Base-by-base conservation (phyloP, 2,797 vertebrate genomes). In the Pangasius djambal region DNA sequence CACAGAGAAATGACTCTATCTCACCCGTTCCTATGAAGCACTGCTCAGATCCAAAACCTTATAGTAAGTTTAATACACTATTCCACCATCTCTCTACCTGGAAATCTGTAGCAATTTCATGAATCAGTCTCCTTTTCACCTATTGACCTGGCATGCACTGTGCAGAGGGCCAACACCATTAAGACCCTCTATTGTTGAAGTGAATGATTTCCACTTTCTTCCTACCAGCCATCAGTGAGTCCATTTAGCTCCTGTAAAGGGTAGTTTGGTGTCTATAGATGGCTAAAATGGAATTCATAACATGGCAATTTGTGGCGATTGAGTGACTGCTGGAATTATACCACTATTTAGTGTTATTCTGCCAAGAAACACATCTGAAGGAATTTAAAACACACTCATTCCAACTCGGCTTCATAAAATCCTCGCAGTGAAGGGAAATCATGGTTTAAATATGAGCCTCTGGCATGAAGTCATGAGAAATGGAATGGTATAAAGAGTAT, bases 61-160 rank as follows among this genome's bases (percentile, higher is more conserved):
- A 78, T 88, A 87, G 85, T 90, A 89, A 87, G 69, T 91, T 92
- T 89, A 90, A 91, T 87, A 90, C 89, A 90, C 86, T 87, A 91
- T 90, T 90, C 55, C 87, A 87, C 87, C 85, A 86, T 87, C 79
- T 88, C 57, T 84, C 88, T 89, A 88, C 86, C 87, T 86, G 85
- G 89, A 88, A 89, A 92, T 90, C 84, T 90, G 79, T 83, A 87
- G 91, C 89, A 91, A 89, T 92, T 92, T 88, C 89, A 89, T 85
- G 83, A 91, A 91, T 90, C 86, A 89, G 90, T 90, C 78, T 82
- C 85, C 89, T 83, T 89, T 90, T 87, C 89, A 91, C 88, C 87
- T 89, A 86, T 89, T 87, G 91, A 92, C 86, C 86, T 59, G 75
- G 77, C 70, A 81, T 88, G 87, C 83, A 89, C 81, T n/a, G 87